A percentile compares a stretch with the other conserved stretches of the same genome.
phyloP scores from a whole-genome alignment of 2,888 invertebrate species.

The Polyommatus iphigenia region DNA sequence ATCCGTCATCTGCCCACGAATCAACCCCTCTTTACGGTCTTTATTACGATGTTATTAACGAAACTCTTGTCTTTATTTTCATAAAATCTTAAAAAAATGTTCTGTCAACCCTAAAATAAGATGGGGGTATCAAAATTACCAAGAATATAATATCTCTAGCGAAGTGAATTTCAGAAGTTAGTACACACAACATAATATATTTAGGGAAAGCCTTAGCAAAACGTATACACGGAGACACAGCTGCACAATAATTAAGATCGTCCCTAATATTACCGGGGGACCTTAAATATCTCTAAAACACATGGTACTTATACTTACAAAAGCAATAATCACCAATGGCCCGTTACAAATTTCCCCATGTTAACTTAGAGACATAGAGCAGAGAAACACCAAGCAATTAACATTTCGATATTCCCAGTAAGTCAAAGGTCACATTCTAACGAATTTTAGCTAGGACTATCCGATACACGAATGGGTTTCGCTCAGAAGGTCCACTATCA shows the following conservation, averaged over 20 bases:
- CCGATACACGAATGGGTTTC: conserved; percentile 45
- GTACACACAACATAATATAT: not conserved
- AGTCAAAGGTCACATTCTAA: not conserved
- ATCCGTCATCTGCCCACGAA: too few relatives aligned
- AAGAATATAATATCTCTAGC: not conserved
- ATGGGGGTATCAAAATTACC: not conserved
- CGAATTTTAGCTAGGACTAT: not conserved
- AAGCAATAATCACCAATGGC: conserved; percentile 42
- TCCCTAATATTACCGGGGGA: conserved; percentile 6
- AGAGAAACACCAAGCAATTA: conserved; percentile 28
- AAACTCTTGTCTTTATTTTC: too few relatives aligned
- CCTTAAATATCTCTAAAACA: conserved; percentile 19
- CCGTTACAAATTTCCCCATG: conserved; percentile 37
- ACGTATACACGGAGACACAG: not conserved
- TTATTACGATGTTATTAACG: too few relatives aligned
- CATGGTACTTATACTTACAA: conserved; percentile 47
- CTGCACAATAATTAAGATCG: conserved; percentile 10
- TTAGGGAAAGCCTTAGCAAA: not conserved
- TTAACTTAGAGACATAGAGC: conserved; percentile 42
- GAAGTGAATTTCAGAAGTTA: not conserved
- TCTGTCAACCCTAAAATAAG: not conserved
- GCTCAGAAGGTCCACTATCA: conserved; percentile 71
- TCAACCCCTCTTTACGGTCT: too few relatives aligned
- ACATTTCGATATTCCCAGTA: not conserved
- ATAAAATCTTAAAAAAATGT: too few relatives aligned